These are phyloP conservation scores for Drosophila busckii DNA, from an alignment of 1,140 invertebrate genomes.

Conservation along the genomic window DNA sequence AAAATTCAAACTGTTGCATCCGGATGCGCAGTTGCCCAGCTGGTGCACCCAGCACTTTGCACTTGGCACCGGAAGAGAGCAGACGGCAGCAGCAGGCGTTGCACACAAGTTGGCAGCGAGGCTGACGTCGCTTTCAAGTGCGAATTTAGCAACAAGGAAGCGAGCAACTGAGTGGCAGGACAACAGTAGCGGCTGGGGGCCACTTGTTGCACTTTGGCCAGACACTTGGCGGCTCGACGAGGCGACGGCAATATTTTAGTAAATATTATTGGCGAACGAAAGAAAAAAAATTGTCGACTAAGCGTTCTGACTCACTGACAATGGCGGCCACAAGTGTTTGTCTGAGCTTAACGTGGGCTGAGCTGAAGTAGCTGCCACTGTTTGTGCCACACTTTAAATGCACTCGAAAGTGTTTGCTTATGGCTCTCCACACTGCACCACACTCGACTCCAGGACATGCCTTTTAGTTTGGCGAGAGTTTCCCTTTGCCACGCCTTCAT, in stretches of 20 bases:
- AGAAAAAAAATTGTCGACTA: slow-evolving; percentile 21
- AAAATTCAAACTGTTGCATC: slow-evolving; percentile 66
- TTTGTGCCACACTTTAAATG: slow-evolving; percentile 73
- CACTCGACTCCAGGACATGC: slow-evolving; percentile 11
- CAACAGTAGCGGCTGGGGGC: slow-evolving; percentile 24
- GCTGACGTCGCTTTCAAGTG: slow-evolving; percentile 35
- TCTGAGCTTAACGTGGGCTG: slow-evolving; percentile 60
- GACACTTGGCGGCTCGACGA: slow-evolving; percentile 6
- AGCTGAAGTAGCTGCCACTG: slow-evolving; percentile 62
- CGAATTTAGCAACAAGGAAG: slow-evolving; percentile 38
- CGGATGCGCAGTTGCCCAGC: not conserved
- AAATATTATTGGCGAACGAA: slow-evolving; percentile 63
- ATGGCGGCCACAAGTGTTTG: slow-evolving; percentile 59
- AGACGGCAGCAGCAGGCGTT: too few species aligned
- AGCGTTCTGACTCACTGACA: slow-evolving; percentile 41
- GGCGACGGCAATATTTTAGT: slow-evolving; percentile 44
- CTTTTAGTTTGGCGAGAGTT: slow-evolving; percentile 45
- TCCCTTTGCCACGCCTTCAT: slow-evolving; percentile 30
- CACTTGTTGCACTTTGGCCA: slow-evolving; percentile 59
- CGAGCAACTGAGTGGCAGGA: slow-evolving; percentile 27
- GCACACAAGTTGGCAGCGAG: slow-evolving; percentile 54
- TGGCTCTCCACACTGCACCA: slow-evolving; percentile 40
- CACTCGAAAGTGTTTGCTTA: slow-evolving; percentile 71
- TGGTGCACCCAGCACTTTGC: slow-evolving; percentile 11
- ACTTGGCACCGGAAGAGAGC: slow-evolving; percentile 22